Percentiles rank a stretch among this genome's conserved stretches.
These are phyloP conservation scores for Caenorhabditis macrosperma DNA, from an alignment of 2,888 invertebrate species.

Conservation along the genomic window DNA sequence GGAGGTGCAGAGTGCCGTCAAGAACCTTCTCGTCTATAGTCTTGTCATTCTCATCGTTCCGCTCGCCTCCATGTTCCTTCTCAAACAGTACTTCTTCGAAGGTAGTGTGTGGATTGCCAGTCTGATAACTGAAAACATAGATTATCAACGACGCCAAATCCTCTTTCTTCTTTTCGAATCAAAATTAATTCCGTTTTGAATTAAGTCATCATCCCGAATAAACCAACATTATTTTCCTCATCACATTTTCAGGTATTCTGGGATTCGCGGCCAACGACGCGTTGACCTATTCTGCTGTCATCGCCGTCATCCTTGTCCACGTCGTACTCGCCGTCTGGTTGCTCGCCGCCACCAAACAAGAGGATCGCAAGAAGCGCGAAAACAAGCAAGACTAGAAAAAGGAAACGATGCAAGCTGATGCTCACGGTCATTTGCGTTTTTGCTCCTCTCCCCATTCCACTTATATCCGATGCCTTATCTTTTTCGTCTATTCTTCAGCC, in stretches of 20 bases:
- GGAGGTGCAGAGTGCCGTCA: conserved; percentile 75
- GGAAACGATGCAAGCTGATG: conserved; percentile 63
- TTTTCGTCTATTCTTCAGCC: background rate
- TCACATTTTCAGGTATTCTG: conserved; percentile 74
- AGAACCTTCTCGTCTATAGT: conserved; percentile 76
- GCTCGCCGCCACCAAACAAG: conserved; percentile 59
- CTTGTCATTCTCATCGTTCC: conserved; percentile 78
- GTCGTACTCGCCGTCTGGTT: conserved; percentile 77
- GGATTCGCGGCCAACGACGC: conserved; percentile 73
- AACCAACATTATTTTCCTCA: background rate
- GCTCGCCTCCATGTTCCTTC: conserved; percentile 78
- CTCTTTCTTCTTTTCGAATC: too few species aligned
- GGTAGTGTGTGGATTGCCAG: conserved; percentile 62
- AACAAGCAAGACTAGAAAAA: conserved; percentile 63
- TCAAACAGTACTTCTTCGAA: conserved; percentile 77
- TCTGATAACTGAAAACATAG: background rate
- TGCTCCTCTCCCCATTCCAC: conserved; percentile 1
- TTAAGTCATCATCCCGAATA: too few species aligned
- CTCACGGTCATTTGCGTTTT: conserved; percentile 62
- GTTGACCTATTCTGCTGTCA: conserved; percentile 78
- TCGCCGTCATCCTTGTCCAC: conserved; percentile 79
- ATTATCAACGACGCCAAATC: too few species aligned
- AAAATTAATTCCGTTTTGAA: too few species aligned
- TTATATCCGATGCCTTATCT: conserved; percentile 11
- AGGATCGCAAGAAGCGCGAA: conserved; percentile 63